Evolutionary conservation across 2,797 vertebrate genomes (phyloP).

Genomic region (Sebastes umbrosus): DNA sequence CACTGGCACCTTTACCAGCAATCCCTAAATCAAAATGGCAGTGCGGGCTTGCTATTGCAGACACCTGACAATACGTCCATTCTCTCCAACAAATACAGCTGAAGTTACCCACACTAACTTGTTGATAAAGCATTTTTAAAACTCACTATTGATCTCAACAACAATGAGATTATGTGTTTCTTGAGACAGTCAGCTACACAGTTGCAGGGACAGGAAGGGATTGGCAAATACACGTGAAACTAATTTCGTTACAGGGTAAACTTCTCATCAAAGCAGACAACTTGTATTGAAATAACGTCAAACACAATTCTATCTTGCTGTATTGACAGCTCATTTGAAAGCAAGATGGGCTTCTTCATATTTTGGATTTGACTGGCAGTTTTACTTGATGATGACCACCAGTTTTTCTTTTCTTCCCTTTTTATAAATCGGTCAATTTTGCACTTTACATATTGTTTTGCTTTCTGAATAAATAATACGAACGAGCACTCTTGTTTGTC

Average conservation of each 20-base stretch:
- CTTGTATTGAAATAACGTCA: background rate
- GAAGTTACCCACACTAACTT: background rate
- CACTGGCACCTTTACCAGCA: constrained; percentile 30
- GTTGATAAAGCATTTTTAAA: background rate
- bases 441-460: background rate
- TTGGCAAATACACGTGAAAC: background rate
- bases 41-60: constrained; percentile 1
- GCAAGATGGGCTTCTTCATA: too few species aligned
- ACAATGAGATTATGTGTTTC: background rate
- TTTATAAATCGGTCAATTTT: background rate
- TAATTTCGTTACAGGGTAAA: background rate
- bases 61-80: background rate
- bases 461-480: background rate
- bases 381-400: too few species aligned
- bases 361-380: background rate
- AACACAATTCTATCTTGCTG: too few species aligned
- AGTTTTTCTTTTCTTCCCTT: too few species aligned
- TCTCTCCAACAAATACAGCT: background rate
- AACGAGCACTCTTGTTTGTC: background rate
- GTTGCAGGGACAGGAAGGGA: background rate
- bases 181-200: background rate
- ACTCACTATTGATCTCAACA: background rate
- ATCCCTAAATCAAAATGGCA: constrained; percentile 7
- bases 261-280: background rate
- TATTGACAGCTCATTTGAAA: too few species aligned